Evolutionary conservation across 2,888 invertebrate genomes (phyloP), one percentile per base, ranked within the genome.

Genomic region (Chrysomela aeneicollis): DNA sequence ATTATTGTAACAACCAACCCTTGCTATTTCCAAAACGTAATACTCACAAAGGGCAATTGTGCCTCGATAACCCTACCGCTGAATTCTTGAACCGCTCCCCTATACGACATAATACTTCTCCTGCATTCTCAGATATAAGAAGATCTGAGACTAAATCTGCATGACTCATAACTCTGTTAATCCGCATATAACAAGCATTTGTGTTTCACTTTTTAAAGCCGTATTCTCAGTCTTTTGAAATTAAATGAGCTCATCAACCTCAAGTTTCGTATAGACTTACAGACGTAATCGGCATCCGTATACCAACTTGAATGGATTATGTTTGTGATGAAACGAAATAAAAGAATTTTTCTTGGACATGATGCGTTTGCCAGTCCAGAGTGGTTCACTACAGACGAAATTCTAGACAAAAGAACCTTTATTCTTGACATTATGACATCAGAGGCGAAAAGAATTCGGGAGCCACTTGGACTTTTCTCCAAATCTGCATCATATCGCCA

Each of bases 111-210:
- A 72, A 73, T 75, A 72, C 71, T 71, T 65, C 70, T 69, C 70
- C 63, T 65, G 65, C 63, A 73, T 72, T 69, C 71, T 70, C 71
- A 76, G 76, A 79, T 79, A 76, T 81, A 80, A 80, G 79, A 79
- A 79, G 79, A 79, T 79, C 78, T 77, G 58, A 73, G 74, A 77
- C 76, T 77, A 76, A 76, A 76, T 78, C 76, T 75, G 77, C 78
- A 81, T 82, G 82, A 82, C 74, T 82, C 82, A 82, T 81, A 82
- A 82, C 79, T 79, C 81, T 75, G 75, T 79, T 82, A 82, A 82
- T 82, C 81, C 82, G 75, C 73, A 82, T 79, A 81, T 82, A 82
- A 82, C 82, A 81, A 82, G 82, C 81, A 80, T 78, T 80, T 77
- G 74, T 74, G 73, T 73, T 72, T 74, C 71, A 71, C 76, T 78